Evolutionary conservation across 2,797 vertebrate species (phyloP), one percentile per base, ranked within the genome.

Genomic region (Aeoliscus strigatus): DNA sequence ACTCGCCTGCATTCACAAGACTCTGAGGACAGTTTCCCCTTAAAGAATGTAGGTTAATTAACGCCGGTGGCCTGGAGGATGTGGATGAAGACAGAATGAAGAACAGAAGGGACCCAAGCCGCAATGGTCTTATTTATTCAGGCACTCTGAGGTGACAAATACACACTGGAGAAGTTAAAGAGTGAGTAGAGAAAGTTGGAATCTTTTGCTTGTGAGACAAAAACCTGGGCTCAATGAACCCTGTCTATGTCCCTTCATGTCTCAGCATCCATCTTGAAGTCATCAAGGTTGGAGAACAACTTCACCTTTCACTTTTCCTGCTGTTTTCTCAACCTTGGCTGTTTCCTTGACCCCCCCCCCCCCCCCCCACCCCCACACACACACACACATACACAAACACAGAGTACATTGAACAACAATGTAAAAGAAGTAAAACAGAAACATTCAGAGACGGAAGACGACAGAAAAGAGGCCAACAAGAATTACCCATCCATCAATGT

Each of bases 11-110:
- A 70, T 73, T 72, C 24, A 27, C 24, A 51, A 10, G 13, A 6
- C 64, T 64, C 53, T 1, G 26, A 73, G 72, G 72, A 58, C 34
- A 52, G 5, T 52, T 64, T 77, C 73, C 62, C 51, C 39, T 72
- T 75, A 46, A 54, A 30, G 77, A 83, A 85, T 79, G 47, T 85
- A 58, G 82, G 77, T 60, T 56, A 83, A 82, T 83, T 83, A 83
- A 66, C 54, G 34, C 26, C 31, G 48, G 46, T 47, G 44, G 70
- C 70, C 72, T 48, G 50, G 42, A 72, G 80, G 70, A 67, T 34
- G 52, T 33, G 23, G 24, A 51, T 52, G 49, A 49, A 31, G 14
- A 58, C 48, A 49, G 40, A 30, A 28, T 6, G 40, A 27, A 25
- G 35, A 59, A 49, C 6, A 35, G 50, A n/a, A 6, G 10, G 40